Evolutionary conservation across 2,797 vertebrate species (phyloP).

Genomic region (Neosilurus mollespiculum): DNA sequence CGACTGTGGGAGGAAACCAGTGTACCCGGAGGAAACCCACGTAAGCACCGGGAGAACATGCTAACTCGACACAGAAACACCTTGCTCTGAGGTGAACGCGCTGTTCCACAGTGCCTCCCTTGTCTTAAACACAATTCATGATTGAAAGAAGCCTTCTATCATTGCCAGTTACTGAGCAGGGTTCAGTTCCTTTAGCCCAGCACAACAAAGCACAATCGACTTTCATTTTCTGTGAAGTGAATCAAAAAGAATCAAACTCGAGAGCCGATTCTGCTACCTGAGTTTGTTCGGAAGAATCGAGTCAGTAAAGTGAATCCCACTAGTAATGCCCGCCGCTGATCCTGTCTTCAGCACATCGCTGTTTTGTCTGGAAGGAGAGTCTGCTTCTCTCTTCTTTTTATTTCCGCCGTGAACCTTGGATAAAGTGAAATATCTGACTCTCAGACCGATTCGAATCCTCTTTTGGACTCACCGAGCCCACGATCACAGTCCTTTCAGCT

Average conservation of each 20-base stretch:
- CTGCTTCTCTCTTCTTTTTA: background rate
- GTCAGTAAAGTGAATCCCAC: background rate
- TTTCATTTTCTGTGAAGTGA: background rate
- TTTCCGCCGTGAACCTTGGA: background rate
- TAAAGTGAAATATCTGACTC: background rate
- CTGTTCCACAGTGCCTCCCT: too few species aligned
- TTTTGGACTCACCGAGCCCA: background rate
- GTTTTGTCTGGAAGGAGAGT: background rate
- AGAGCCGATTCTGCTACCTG: background rate
- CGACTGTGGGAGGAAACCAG: too few species aligned
- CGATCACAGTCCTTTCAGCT: background rate
- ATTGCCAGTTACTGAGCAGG: too few species aligned
- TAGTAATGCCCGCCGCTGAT: constrained; percentile 21
- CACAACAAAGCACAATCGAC: background rate
- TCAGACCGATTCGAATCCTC: background rate
- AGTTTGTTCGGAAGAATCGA: constrained; percentile 1
- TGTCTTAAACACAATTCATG: too few species aligned
- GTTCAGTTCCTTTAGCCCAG: too few species aligned
- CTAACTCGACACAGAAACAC: too few species aligned
- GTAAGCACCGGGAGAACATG: too few species aligned
- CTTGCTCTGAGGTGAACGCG: too few species aligned
- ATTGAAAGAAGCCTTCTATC: too few species aligned
- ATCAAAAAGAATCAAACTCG: background rate
- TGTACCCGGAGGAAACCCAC: too few species aligned
- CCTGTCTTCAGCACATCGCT: background rate